Conservation (phyloP, 2,797 vertebrate species). For the Loris lydekkerianus region DNA sequence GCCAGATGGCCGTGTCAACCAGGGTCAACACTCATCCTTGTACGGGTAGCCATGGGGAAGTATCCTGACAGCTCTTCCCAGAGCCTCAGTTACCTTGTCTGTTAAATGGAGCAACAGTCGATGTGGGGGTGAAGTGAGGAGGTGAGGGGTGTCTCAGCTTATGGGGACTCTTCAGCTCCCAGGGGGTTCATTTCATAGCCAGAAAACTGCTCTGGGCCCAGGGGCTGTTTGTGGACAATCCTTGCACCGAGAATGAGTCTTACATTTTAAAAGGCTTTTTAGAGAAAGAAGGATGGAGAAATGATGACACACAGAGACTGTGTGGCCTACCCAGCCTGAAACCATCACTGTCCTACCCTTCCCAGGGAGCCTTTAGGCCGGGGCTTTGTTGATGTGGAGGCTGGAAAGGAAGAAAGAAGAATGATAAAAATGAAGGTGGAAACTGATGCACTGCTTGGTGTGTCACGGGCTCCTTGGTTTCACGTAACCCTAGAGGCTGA, state of each 20-base stretch:
- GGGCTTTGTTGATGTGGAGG: neutral
- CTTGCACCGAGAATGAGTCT: too few relatives aligned
- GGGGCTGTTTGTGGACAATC: too few relatives aligned
- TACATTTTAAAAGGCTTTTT: neutral
- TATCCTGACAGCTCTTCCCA: neutral
- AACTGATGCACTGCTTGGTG: neutral
- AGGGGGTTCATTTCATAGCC: too few relatives aligned
- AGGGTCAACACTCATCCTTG: neutral
- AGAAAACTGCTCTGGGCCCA: too few relatives aligned
- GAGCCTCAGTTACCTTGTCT: neutral
- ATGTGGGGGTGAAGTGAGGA: neutral
- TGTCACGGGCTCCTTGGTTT: neutral
- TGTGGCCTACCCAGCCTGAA: neutral
- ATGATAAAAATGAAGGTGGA: neutral
- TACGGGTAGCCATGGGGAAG: neutral
- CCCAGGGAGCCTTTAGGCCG: neutral
- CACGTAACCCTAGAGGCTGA: neutral
- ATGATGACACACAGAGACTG: neutral
- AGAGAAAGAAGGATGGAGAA: neutral
- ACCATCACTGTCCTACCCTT: neutral
- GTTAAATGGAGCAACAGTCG: neutral
- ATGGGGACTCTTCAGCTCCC: too few relatives aligned
- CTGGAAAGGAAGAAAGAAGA: neutral
- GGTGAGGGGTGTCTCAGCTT: too few relatives aligned
- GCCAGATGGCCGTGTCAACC: neutral